Evolutionary conservation across 2,888 invertebrate genomes (phyloP), one percentile per base, ranked within the genome.

Genomic region (Automeris io): DNA sequence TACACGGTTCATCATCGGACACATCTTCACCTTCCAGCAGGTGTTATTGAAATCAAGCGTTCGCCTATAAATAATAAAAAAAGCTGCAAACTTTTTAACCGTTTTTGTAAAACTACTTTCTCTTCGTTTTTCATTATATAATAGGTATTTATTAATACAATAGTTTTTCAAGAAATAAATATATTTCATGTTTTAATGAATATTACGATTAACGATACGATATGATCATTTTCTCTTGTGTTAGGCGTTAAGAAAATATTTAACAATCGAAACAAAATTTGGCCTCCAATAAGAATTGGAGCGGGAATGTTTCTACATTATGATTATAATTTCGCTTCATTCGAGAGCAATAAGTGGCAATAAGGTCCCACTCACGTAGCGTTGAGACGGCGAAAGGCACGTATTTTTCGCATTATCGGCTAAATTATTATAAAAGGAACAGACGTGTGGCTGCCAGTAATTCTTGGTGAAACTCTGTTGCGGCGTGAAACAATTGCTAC

Each of bases 331-430:
- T 77, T 67, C 49, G 63, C 66, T 68, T 72, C 71, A 74, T 76
- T 77, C 64, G 63, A 67, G 67, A 70, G 70, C 70, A 73, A 73
- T 77, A 76, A 74, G 65, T 61, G 67, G 70, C 71, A 75, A 77
- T 75, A 70, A 70, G 70, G 70, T 68, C 70, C 61, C 62, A 69
- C 74, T 76, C 76, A 71, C 78, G 79, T 79, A 71, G 61, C 56
- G 60, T 64, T 57, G 63, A 67, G 72, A 61, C 61, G 66, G 61
- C 61, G 63, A 67, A 72, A 61, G 65, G 72, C 85, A 83, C 83
- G 82, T 85, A 83, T 77, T 81, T 81, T 82, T 83, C 81, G 70
- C 80, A 82, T 82, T 82, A 83, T 76, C 76, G 76, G 65, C 70
- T 74, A 76, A 83, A 82, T 83, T 81, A 82, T 83, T 78, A 74